A percentile compares a stretch with the other conserved stretches of the same genome.
These are phyloP conservation scores for Sminthurinus signatus DNA, from an alignment of 1,140 invertebrate species.

Conservation along the genomic window DNA sequence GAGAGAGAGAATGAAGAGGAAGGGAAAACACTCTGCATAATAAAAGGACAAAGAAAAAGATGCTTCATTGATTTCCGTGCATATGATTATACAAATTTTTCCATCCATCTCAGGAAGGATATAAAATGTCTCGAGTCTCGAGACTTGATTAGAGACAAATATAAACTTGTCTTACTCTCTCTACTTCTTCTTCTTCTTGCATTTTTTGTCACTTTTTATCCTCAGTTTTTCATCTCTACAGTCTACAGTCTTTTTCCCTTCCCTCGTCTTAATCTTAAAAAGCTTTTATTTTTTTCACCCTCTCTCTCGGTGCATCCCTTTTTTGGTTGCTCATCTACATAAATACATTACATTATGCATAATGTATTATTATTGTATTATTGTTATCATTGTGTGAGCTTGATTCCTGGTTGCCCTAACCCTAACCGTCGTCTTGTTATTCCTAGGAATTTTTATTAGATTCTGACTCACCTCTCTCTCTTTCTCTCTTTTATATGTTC, in stretches of 20 bases:
- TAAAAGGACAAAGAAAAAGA: slow-evolving; percentile 14
- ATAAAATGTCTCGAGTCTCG: slow-evolving; percentile 17
- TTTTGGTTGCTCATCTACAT: slow-evolving; percentile 1
- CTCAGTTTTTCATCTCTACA: background rate
- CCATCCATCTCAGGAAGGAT: background rate
- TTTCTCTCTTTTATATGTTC: too few species aligned
- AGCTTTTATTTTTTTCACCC: too few species aligned
- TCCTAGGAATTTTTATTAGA: too few species aligned
- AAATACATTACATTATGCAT: background rate
- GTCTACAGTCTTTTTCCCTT: too few species aligned
- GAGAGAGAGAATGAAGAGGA: too few species aligned
- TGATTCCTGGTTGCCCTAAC: slow-evolving; percentile 1
- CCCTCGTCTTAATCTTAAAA: too few species aligned
- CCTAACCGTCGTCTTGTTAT: background rate
- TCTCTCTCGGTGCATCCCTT: too few species aligned
- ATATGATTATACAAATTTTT: slow-evolving; percentile 15
- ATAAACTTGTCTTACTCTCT: background rate
- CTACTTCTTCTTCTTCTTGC: background rate
- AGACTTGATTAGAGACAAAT: background rate
- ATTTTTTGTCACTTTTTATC: slow-evolving; percentile 10
- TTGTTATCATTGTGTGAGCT: background rate
- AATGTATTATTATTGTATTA: background rate
- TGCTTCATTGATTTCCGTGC: slow-evolving; percentile 25
- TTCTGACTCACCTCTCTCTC: slow-evolving; percentile 2
- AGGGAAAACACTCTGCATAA: slow-evolving; percentile 24